These are phyloP conservation scores for Gryon sp. DNA, from an alignment of 1,140 invertebrate species.

Conservation along the genomic window DNA sequence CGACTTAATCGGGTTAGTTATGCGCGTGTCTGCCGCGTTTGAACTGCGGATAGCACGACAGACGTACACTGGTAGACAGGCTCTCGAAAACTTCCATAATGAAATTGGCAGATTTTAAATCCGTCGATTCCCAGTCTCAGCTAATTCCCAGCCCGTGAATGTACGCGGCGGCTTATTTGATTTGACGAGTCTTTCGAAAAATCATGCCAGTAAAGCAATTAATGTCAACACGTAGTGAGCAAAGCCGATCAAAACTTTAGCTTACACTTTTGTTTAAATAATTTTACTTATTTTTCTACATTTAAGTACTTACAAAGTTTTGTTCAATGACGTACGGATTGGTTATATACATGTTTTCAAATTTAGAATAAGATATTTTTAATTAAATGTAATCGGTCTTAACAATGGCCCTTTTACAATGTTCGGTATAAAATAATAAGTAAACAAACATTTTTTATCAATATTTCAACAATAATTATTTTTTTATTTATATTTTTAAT, in stretches of 20 bases:
- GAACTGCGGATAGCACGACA: conserved; percentile 69
- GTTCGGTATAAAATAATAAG: too few relatives aligned
- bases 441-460: too few relatives aligned
- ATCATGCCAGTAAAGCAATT: conserved; percentile 60
- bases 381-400: too few relatives aligned
- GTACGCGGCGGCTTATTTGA: conserved; percentile 54
- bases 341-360: too few relatives aligned
- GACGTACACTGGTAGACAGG: conserved; percentile 53
- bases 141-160: conserved; percentile 56
- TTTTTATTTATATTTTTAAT: too few relatives aligned
- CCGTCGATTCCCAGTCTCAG: conserved; percentile 62
- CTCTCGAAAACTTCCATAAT: conserved; percentile 63
- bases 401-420: too few relatives aligned
- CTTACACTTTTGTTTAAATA: conserved; percentile 47
- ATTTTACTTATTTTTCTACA: conserved; percentile 31
- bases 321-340: conserved; percentile 39
- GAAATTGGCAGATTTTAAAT: conserved; percentile 67
- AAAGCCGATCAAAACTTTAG: conserved; percentile 57
- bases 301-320: too few relatives aligned
- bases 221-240: conserved; percentile 57
- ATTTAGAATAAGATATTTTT: too few relatives aligned
- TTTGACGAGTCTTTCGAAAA: conserved; percentile 60
- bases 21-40: conserved; percentile 64
- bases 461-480: too few relatives aligned
- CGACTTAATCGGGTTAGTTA: conserved; percentile 70